Evolutionary conservation across 2,113 vertebrate genomes (phyloP).

Genomic region (Hystrix brachyura): DNA sequence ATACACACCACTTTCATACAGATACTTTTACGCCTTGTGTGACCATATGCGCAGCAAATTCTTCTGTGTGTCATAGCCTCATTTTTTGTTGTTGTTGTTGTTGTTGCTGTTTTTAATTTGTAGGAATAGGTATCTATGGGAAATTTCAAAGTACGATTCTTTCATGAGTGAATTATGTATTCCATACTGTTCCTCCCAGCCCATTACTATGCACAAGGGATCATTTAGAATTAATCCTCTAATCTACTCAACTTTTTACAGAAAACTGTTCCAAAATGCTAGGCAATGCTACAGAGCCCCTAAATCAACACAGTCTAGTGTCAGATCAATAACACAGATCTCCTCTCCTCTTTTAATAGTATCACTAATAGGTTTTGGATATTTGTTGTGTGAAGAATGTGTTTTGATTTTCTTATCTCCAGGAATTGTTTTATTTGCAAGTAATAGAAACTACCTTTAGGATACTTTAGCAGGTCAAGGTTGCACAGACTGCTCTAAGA

Average conservation of each 20-base stretch:
- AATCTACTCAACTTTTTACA: neutral
- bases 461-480: neutral
- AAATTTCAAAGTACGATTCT: neutral
- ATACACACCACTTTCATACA: neutral
- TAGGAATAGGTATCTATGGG: neutral
- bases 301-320: neutral
- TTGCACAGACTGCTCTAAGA: neutral
- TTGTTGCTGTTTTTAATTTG: neutral
- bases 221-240: conserved; percentile 12
- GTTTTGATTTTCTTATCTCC: neutral
- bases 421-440: conserved; percentile 40
- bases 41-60: neutral
- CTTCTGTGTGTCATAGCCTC: neutral
- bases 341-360: neutral
- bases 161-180: neutral
- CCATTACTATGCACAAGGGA: neutral
- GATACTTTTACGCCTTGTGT: neutral
- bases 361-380: neutral
- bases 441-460: neutral
- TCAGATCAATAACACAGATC: neutral
- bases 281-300: neutral
- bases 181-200: neutral
- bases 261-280: neutral
- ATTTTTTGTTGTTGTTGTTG: neutral
- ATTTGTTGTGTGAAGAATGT: neutral